Conservation (phyloP, 2,113 vertebrate species). For the Garra rufa region DNA sequence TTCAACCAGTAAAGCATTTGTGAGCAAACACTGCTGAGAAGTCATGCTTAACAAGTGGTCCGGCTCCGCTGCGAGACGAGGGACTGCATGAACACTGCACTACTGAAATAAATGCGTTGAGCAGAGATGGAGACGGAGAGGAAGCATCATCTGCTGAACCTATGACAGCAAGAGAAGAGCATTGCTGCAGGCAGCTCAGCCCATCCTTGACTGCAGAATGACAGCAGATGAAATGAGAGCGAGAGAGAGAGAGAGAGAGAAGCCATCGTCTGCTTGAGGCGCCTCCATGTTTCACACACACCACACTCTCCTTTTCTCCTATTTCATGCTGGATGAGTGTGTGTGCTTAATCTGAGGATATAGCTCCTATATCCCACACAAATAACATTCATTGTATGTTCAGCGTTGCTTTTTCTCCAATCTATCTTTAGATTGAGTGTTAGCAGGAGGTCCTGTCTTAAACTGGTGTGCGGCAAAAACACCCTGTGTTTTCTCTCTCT, state of each 20-base stretch:
- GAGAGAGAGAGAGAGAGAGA: conserved; percentile 30
- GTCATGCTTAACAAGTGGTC: background rate
- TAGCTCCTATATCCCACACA: background rate
- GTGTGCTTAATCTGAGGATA: background rate
- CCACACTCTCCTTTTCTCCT: background rate
- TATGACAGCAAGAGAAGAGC: conserved; percentile 58
- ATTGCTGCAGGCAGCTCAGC: conserved; percentile 56
- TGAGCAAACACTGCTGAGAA: background rate
- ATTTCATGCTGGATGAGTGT: conserved; percentile 28
- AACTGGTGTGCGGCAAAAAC: background rate
- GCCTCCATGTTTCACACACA: conserved; percentile 41
- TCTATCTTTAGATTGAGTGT: background rate
- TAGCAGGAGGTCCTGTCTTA: background rate
- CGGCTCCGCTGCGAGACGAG: background rate
- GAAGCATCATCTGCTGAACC: conserved; percentile 49
- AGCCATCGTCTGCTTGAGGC: conserved; percentile 42
- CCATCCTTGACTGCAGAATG: conserved; percentile 19
- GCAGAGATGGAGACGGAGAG: conserved; percentile 40
- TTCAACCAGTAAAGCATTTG: no score
- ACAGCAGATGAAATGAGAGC: conserved; percentile 45
- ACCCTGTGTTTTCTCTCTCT: background rate
- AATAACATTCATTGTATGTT: background rate
- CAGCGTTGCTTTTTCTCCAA: background rate
- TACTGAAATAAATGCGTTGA: conserved; percentile 19
- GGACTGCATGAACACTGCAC: background rate